Percentiles rank a stretch among this genome's conserved stretches.
Evolutionary conservation across 92 coral and sea anemone species (phyloP).

Genomic region (Meandrina meandrites): DNA sequence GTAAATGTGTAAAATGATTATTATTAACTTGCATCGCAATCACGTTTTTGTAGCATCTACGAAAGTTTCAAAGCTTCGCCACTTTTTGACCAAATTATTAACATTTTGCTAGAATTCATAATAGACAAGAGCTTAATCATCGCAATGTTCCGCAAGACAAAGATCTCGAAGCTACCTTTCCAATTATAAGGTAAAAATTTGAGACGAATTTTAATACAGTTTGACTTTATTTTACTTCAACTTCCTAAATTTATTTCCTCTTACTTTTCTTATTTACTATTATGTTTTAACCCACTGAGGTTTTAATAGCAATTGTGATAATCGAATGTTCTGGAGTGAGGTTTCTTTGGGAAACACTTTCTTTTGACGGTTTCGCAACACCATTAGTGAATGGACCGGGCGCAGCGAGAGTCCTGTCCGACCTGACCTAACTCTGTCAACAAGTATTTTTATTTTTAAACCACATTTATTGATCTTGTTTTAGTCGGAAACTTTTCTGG

Average conservation of each 20-base stretch:
- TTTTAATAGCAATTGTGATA: not conserved
- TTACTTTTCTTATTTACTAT: not conserved
- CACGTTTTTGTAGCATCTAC: not conserved
- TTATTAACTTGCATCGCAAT: not conserved
- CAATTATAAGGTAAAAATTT: not conserved
- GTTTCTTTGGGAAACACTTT: not conserved
- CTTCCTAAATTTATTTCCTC: not conserved
- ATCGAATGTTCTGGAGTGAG: not conserved
- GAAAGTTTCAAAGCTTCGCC: not conserved
- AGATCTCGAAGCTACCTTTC: not conserved
- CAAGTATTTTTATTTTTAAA: not conserved
- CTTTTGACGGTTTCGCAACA: too few species aligned
- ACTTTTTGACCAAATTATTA: not conserved
- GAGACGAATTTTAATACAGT: not conserved
- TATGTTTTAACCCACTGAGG: not conserved
- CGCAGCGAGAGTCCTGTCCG: not conserved
- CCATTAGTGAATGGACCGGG: not conserved
- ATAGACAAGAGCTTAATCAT: not conserved
- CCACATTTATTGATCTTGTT: not conserved
- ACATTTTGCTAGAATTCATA: not conserved
- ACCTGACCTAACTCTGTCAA: not conserved
- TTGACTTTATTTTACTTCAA: not conserved
- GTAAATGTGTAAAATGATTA: not conserved
- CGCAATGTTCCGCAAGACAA: not conserved
- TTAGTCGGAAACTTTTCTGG: too few species aligned